These are phyloP conservation scores for Caenorhabditis tropicalis DNA, from an alignment of 1,140 invertebrate species.

Conservation along the genomic window DNA sequence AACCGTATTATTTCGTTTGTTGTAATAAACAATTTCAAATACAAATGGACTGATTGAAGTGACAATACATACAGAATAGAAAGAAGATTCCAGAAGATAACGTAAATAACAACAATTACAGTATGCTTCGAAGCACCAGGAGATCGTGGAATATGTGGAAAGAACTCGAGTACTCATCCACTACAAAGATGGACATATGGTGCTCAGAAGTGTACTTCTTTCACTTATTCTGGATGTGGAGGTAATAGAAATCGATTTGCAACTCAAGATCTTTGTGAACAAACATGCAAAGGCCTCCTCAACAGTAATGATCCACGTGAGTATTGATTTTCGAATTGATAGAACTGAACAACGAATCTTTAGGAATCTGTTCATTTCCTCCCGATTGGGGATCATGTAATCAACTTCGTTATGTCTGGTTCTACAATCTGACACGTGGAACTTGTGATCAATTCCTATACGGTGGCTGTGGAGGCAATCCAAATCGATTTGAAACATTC, in stretches of 20 bases:
- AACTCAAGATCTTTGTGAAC: constrained; percentile 58
- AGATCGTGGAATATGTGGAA: constrained; percentile 52
- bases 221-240: constrained; percentile 73
- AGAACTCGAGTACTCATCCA: constrained; percentile 57
- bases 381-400: constrained; percentile 69
- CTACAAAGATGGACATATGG: constrained; percentile 72
- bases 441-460: constrained; percentile 67
- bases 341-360: constrained; percentile 23
- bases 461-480: constrained; percentile 67
- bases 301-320: constrained; percentile 61
- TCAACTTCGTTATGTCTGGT: constrained; percentile 65
- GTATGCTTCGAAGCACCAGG: constrained; percentile 59
- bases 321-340: not conserved
- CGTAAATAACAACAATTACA: constrained; percentile 18
- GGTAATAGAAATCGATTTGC: constrained; percentile 73
- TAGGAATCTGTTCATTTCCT: constrained; percentile 60
- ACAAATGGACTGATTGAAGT: not conserved
- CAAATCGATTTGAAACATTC: constrained; percentile 64
- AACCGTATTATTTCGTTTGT: not conserved
- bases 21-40: constrained; percentile 3
- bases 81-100: not conserved
- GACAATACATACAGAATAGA: not conserved
- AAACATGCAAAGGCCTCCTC: constrained; percentile 56
- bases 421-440: constrained; percentile 65
- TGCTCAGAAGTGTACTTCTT: constrained; percentile 68